Conservation (phyloP, 2,113 vertebrate genomes). For the Eolophus roseicapilla region DNA sequence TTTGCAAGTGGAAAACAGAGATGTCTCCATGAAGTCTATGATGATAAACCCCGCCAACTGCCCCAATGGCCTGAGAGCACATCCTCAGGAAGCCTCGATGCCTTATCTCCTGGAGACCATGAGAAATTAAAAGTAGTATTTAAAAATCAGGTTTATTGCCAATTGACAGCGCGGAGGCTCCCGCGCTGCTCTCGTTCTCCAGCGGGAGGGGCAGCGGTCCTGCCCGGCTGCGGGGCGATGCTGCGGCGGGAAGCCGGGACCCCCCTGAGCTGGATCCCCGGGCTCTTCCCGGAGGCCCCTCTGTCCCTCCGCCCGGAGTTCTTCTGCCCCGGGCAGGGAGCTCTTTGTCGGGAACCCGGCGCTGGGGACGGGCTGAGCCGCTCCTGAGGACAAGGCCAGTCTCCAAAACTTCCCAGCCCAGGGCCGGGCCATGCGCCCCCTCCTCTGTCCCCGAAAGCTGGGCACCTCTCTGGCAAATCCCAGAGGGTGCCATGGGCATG, state of each 20-base stretch:
- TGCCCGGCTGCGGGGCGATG: not conserved
- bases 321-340: not conserved
- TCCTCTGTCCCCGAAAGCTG: not conserved
- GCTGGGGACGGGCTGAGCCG: not conserved
- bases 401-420: not conserved
- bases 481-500: fast-evolving
- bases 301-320: not conserved
- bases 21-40: slow-evolving; percentile 71
- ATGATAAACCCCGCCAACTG: slow-evolving; percentile 67
- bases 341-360: not conserved
- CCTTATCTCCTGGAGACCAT: slow-evolving; percentile 63
- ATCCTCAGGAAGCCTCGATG: slow-evolving; percentile 75
- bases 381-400: not conserved
- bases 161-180: not conserved
- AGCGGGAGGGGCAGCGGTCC: not conserved
- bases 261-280: fast-evolving
- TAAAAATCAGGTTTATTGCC: not conserved
- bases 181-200: not conserved
- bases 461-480: not conserved
- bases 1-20: slow-evolving; percentile 74
- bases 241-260: not conserved
- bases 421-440: not conserved
- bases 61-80: slow-evolving; percentile 32
- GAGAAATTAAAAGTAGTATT: not conserved
- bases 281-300: not conserved